Base-by-base conservation (phyloP, 2,797 vertebrate genomes). In the Loriculus beryllinus region DNA sequence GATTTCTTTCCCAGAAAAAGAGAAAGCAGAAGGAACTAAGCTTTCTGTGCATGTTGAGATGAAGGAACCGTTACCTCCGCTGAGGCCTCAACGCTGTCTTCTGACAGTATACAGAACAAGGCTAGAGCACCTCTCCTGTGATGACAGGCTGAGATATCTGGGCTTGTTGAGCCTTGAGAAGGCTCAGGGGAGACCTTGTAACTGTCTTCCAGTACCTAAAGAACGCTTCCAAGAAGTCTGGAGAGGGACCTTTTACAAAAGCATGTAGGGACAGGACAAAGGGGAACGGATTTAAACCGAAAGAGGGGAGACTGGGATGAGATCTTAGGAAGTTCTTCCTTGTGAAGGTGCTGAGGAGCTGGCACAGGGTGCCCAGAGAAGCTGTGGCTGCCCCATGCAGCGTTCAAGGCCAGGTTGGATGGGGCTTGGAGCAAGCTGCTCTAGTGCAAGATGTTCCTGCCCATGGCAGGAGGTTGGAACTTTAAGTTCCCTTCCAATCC, bases 61-160 rank as follows among this genome's bases (percentile, higher is more conserved):
- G 22, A 37, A 45, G 48, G 31, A 75, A 26, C 16, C 13, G 4
- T 57, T 48, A 26, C 37, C 21, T 15, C 18, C 28, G 1, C 6
- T 3, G 21, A 67, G 39, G 35, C 20, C 43, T 49, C 49, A 23
- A 2, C 7, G 1, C 7, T 31, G 6, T 23, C 25, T 71, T 31
- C 1, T 6, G 7, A 3, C 31, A 52, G 31, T 0, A 3, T 0
- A 52, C 1, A 21, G 33, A 19, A 39, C 9, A 45, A 57, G 22
- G n/a, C 54, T 16, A 23, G 54, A 33, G n/a, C 54, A 57, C 14
- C n/a, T 57, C 54, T 57, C n/a, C 54, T 57, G 54, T 57, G n/a
- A 57, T 2, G 2, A 57, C 54, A 56, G n/a, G 54, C n/a, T 35
- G 54, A 56, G n/a, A 56, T 20, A 33, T 33, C 21, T 56, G n/a